phyloP scores from a whole-genome alignment of 2,888 invertebrate genomes.

The Malachius bipustulatus region DNA sequence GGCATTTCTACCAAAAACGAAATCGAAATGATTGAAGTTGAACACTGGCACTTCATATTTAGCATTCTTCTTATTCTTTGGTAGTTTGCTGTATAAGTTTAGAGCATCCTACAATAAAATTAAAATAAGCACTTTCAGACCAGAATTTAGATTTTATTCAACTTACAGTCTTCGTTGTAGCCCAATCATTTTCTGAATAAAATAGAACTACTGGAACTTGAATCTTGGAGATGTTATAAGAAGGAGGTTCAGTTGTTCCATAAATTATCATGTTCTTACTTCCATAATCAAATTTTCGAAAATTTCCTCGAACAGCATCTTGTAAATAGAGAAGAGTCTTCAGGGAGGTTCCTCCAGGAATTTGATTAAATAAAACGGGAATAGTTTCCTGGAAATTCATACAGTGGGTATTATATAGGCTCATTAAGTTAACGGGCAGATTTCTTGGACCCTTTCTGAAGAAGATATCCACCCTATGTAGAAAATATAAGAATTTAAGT shows the following conservation, averaged over 20 bases:
- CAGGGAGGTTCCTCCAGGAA: conserved; percentile 30
- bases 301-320: conserved; percentile 31
- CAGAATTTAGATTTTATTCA: background rate
- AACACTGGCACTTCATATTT: conserved; percentile 28
- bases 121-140: conserved; percentile 7
- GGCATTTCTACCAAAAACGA: conserved; percentile 30
- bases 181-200: conserved; percentile 51
- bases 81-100: conserved; percentile 28
- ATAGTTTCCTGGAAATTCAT: conserved; percentile 29
- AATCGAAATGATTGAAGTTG: conserved; percentile 35
- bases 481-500: too few species aligned
- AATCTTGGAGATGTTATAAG: conserved; percentile 47
- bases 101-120: conserved; percentile 31
- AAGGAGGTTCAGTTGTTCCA: conserved; percentile 42
- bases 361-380: conserved; percentile 30
- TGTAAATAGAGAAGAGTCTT: conserved; percentile 29
- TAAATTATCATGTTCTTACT: conserved; percentile 40
- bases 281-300: conserved; percentile 47
- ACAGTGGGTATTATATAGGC: conserved; percentile 8
- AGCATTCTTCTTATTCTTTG: conserved; percentile 27
- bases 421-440: background rate
- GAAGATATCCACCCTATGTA: too few species aligned
- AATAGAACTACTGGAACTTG: conserved; percentile 47
- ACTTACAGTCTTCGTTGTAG: conserved; percentile 45
- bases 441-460: too few species aligned